phyloP scores from a whole-genome alignment of 2,888 invertebrate genomes.

The Aromia moschata region DNA sequence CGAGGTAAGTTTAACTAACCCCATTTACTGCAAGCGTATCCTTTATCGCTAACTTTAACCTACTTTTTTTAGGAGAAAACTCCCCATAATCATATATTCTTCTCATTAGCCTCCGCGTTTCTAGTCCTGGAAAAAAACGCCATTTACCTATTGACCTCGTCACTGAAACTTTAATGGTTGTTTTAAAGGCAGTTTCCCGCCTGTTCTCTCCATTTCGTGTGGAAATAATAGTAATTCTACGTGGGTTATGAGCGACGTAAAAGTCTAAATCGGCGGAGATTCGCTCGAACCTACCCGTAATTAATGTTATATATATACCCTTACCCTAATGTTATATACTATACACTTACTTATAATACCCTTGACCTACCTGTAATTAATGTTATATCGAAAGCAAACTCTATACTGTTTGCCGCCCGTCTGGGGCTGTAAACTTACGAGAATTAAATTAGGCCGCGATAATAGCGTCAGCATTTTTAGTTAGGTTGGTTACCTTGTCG shows the following conservation, averaged over 20 bases:
- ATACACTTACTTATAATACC: neutral
- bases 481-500: neutral
- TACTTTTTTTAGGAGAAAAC: no score
- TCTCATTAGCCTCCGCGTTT: conserved; percentile 6
- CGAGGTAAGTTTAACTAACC: no score
- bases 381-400: conserved; percentile 2
- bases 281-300: neutral
- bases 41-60: no score
- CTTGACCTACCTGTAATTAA: neutral
- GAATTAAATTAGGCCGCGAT: neutral
- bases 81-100: conserved; percentile 1
- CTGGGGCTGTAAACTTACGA: neutral
- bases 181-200: neutral
- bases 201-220: neutral
- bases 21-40: no score
- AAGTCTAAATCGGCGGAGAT: neutral
- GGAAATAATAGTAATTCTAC: conserved; percentile 6
- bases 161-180: conserved; percentile 14
- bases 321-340: neutral
- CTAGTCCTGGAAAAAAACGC: neutral
- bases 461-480: neutral
- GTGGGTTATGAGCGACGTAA: neutral
- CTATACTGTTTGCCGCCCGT: conserved; percentile 11
- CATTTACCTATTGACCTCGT: conserved; percentile 16
- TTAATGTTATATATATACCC: neutral